These are phyloP conservation scores for Nomada ferruginata DNA, from an alignment of 2,888 invertebrate genomes.

Conservation along the genomic window DNA sequence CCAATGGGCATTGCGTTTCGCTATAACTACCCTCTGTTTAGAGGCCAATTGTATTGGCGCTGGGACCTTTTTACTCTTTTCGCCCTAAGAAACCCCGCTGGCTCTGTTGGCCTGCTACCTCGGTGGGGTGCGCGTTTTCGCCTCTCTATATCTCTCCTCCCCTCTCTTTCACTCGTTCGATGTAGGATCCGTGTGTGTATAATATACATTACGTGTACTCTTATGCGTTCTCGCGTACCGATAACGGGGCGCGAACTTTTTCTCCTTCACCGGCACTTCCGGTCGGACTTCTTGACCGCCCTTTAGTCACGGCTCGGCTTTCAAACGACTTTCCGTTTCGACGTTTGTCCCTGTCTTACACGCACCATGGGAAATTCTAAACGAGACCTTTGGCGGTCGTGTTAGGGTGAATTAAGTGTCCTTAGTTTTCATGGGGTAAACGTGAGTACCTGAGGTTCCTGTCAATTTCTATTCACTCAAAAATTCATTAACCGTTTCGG, in stretches of 20 bases:
- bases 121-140: constrained; percentile 69
- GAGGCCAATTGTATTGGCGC: constrained; percentile 78
- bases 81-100: constrained; percentile 78
- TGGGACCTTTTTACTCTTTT: constrained; percentile 75
- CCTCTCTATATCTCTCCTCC: constrained; percentile 7
- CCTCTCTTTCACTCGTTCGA: background rate
- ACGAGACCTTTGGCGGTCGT: background rate
- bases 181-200: constrained; percentile 37
- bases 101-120: constrained; percentile 76
- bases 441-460: no score
- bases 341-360: constrained; percentile 1
- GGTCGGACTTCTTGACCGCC: constrained; percentile 39
- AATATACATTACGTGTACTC: constrained; percentile 21
- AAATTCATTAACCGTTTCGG: background rate
- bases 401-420: background rate
- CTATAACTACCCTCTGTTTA: constrained; percentile 81
- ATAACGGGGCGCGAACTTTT: constrained; percentile 50
- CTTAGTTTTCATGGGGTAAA: background rate
- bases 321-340: constrained; percentile 25
- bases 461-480: no score
- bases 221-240: constrained; percentile 43
- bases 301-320: constrained; percentile 36
- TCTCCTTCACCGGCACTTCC: constrained; percentile 20
- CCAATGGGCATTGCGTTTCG: constrained; percentile 74
- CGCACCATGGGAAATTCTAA: constrained; percentile 12